A percentile compares a stretch with the other conserved stretches of the same genome.
phyloP scores from a whole-genome alignment of 1,140 invertebrate species.

The Radopholus similis region DNA sequence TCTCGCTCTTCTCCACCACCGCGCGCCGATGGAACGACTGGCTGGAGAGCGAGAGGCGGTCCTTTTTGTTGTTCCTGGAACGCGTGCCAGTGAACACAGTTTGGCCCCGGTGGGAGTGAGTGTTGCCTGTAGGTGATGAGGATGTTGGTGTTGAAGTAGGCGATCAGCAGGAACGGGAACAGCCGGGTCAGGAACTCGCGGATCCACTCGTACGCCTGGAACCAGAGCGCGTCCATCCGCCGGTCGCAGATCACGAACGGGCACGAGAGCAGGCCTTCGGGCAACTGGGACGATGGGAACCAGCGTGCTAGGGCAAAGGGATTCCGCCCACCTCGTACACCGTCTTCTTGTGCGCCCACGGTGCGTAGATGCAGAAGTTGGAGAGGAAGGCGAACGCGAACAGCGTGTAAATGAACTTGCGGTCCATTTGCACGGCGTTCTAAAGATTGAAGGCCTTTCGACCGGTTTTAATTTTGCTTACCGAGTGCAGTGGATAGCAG shows the following conservation, averaged over 20 bases:
- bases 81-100: not conserved
- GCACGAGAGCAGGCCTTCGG: conserved; percentile 40
- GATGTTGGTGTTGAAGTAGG: conserved; percentile 55
- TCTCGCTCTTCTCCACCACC: conserved; percentile 51
- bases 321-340: conserved; percentile 41
- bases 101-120: not conserved
- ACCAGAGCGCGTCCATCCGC: conserved; percentile 45
- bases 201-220: conserved; percentile 50
- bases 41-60: conserved; percentile 47
- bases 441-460: conserved; percentile 43
- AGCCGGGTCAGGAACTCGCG: conserved; percentile 56
- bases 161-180: conserved; percentile 56
- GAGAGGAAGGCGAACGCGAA: conserved; percentile 52
- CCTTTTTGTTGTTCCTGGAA: conserved; percentile 49
- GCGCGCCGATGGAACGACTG: conserved; percentile 43
- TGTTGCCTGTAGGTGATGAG: conserved; percentile 49
- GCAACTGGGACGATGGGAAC: conserved; percentile 16
- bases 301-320: no score
- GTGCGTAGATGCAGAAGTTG: conserved; percentile 57
- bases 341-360: conserved; percentile 56
- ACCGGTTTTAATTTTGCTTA: conserved; percentile 39
- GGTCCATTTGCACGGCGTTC: conserved; percentile 16
- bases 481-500: conserved; percentile 41
- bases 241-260: conserved; percentile 49
- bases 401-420: conserved; percentile 28